Evolutionary conservation across 2,888 invertebrate genomes (phyloP).

Genomic region (Lasius platythorax): DNA sequence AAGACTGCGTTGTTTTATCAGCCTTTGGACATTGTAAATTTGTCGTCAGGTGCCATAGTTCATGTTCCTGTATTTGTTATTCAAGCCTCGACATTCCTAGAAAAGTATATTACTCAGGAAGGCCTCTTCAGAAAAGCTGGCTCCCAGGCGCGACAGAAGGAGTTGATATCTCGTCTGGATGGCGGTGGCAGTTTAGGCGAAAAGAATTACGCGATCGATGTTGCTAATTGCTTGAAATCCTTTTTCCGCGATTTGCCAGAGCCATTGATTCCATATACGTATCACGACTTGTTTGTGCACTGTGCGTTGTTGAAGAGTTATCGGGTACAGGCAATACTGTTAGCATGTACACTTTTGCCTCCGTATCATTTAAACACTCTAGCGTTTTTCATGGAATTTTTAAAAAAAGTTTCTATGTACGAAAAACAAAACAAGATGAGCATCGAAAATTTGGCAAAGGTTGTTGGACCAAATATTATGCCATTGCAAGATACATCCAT

Average conservation of each 20-base stretch:
- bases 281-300: conserved; percentile 92
- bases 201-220: conserved; percentile 93
- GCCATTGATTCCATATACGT: conserved; percentile 91
- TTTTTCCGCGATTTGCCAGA: conserved; percentile 95
- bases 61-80: conserved; percentile 91
- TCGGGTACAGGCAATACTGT: conserved; percentile 89
- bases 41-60: conserved; percentile 90
- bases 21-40: conserved; percentile 87
- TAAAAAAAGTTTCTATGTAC: conserved; percentile 90
- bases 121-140: conserved; percentile 97
- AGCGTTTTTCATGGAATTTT: conserved; percentile 93
- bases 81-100: conserved; percentile 90
- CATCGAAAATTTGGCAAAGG: conserved; percentile 93
- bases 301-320: conserved; percentile 89
- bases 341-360: conserved; percentile 91
- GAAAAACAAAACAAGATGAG: conserved; percentile 94
- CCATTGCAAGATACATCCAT: conserved; percentile 90
- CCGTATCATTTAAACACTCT: conserved; percentile 92
- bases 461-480: conserved; percentile 95
- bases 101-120: conserved; percentile 91
- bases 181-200: conserved; percentile 90
- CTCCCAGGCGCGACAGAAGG: conserved; percentile 93
- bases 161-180: conserved; percentile 92
- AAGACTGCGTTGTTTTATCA: conserved; percentile 87
- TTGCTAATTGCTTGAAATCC: conserved; percentile 94